Evolutionary conservation across 2,797 vertebrate genomes (phyloP), one percentile per base, ranked within the genome.

Genomic region (Yasuhikotakia modesta): DNA sequence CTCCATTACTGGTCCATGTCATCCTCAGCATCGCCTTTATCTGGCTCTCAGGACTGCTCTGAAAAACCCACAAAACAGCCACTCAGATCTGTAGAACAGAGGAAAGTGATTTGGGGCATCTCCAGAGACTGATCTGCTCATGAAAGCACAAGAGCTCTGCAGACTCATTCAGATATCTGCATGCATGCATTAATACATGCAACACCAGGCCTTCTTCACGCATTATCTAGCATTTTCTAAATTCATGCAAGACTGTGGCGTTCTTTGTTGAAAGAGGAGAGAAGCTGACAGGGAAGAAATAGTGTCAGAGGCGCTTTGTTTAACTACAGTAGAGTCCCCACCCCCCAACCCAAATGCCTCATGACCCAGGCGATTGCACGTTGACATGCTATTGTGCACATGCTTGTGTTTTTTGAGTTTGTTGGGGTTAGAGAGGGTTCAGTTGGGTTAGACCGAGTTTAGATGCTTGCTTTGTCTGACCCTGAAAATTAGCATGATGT

Each of bases 261-360:
- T 65, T 45, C 57, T 78, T 78, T 78, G 76, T 78, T 57, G 32
- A 13, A 14, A 13, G 61, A 52, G 43, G 43, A 48, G 48, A 43
- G 30, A 39, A 53, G 48, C 58, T 27, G 48, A 71, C 72, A 76
- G 82, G 80, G 84, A 79, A 58, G 78, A 82, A 81, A 89, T 85
- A 87, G 84, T 89, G 87, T 90, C 86, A 87, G 84, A 88, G 87
- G 70, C 81, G 50, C 45, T 89, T 91, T 91, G 89, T 91, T 83
- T 84, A 46, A 82, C 81, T 85, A 77, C 79, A 86, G 85, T 87
- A 83, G 88, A 83, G 82, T 82, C 75, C 71, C 70, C 50, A 46
- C 27, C 58, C 70, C 2, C 27, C 27, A 27, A 27, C 27, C 64
- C 48, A 0, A 22, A 77, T 61, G 66, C 58, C 76, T 78, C 68